phyloP scores from a whole-genome alignment of 2,888 invertebrate species.

The Erebia palarica region DNA sequence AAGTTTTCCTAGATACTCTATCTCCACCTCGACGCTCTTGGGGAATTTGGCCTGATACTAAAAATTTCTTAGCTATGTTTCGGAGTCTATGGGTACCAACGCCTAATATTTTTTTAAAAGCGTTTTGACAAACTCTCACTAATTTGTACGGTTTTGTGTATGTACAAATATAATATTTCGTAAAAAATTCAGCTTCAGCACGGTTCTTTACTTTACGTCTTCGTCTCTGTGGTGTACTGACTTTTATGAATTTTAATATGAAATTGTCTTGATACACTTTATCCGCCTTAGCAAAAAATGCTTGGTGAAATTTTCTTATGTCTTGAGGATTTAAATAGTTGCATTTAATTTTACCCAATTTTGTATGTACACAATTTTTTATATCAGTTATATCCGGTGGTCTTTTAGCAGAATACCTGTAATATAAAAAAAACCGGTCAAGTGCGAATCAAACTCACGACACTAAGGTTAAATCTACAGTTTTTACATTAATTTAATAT shows the following conservation, averaged over 20 bases:
- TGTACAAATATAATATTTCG: constrained; percentile 29
- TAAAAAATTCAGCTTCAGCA: constrained; percentile 25
- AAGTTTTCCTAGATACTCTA: constrained; percentile 31
- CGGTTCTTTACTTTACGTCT: constrained; percentile 33
- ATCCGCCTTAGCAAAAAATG: constrained; percentile 35
- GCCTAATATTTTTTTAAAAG: constrained; percentile 38
- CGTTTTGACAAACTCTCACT: constrained; percentile 40
- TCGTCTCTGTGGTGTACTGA: constrained; percentile 29
- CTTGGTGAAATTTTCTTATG: constrained; percentile 36
- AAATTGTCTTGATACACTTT: constrained; percentile 30
- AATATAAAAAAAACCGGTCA: constrained; percentile 23
- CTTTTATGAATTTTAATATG: constrained; percentile 41
- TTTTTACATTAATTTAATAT: constrained; percentile 21
- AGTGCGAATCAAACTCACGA: constrained; percentile 1
- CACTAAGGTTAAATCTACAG: constrained; percentile 11
- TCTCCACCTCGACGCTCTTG: constrained; percentile 37
- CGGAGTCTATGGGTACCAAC: constrained; percentile 35
- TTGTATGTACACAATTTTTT: constrained; percentile 27
- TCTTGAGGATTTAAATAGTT: constrained; percentile 31
- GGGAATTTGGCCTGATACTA: constrained; percentile 38
- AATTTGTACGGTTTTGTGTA: constrained; percentile 39
- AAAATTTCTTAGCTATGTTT: constrained; percentile 40
- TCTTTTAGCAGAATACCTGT: constrained; percentile 34
- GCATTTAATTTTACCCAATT: constrained; percentile 25
- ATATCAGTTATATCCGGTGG: constrained; percentile 26